Percentiles rank a stretch among this genome's conserved stretches.
These are phyloP conservation scores for Phrynosoma platyrhinos DNA, from an alignment of 2,113 vertebrate species.

Conservation along the genomic window DNA sequence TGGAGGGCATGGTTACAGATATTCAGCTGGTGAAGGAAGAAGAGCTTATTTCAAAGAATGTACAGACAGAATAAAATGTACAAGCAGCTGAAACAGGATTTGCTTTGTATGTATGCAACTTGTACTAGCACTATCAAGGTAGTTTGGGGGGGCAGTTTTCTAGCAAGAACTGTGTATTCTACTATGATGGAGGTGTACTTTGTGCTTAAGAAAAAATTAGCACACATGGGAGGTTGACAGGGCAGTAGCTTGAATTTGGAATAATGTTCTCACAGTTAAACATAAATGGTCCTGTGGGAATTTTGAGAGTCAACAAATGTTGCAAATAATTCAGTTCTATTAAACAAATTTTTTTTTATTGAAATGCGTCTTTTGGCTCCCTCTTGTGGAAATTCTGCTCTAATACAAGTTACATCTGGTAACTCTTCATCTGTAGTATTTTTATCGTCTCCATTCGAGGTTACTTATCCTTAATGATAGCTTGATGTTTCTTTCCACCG, in stretches of 20 bases:
- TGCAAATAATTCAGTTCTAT: neutral
- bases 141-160: neutral
- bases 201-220: neutral
- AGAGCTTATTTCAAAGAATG: neutral
- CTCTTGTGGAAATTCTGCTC: conserved; percentile 66
- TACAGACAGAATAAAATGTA: neutral
- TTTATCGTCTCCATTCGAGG: neutral
- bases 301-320: neutral
- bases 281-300: neutral
- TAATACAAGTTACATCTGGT: neutral
- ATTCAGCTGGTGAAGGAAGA: neutral
- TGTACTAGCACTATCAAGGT: neutral
- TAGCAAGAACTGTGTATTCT: neutral
- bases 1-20: neutral
- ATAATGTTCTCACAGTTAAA: neutral
- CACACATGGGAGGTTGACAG: neutral
- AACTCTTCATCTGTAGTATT: fast-evolving
- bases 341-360: neutral
- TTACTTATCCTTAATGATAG: neutral
- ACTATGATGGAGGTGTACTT: neutral
- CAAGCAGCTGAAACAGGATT: neutral
- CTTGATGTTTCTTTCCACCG: neutral
- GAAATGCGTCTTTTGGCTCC: conserved; percentile 52
- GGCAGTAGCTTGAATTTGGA: neutral
- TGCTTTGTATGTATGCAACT: neutral